phyloP scores from a whole-genome alignment of 2,113 vertebrate genomes.

The Danio rerio region DNA sequence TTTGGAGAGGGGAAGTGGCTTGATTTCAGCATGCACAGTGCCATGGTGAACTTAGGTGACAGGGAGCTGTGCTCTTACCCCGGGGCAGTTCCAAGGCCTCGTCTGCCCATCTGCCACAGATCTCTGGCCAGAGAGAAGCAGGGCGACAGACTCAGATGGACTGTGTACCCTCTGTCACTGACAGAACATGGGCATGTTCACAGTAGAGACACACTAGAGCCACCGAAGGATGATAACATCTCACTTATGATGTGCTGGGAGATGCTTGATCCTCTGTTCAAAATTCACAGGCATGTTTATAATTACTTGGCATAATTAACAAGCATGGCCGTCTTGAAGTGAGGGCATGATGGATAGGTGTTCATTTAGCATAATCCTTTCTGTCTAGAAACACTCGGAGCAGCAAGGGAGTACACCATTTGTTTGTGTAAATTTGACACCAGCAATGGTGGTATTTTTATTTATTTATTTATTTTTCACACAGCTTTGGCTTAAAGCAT shows the following conservation, averaged over 20 bases:
- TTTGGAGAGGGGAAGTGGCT: conserved; percentile 41
- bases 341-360: conserved; percentile 33
- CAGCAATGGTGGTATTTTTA: not conserved
- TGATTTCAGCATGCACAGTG: conserved; percentile 33
- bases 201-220: conserved; percentile 16
- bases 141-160: conserved; percentile 35
- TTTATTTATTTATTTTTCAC: not conserved
- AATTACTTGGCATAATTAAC: conserved; percentile 40
- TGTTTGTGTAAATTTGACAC: conserved; percentile 5
- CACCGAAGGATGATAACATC: conserved; percentile 28
- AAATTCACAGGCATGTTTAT: conserved; percentile 44
- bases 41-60: conserved; percentile 39
- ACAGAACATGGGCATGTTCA: conserved; percentile 31
- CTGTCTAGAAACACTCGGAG: not conserved
- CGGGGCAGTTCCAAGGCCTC: conserved; percentile 50
- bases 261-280: conserved; percentile 34
- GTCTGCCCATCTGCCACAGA: conserved; percentile 48
- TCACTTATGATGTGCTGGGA: conserved; percentile 14
- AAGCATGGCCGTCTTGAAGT: not conserved
- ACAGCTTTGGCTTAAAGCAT: not conserved
- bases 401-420: not conserved
- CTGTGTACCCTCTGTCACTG: conserved; percentile 22
- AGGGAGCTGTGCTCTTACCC: conserved; percentile 44
- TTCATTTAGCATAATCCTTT: conserved; percentile 11
- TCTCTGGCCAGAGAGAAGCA: conserved; percentile 30